Percentiles rank a stretch among this genome's conserved stretches.
Evolutionary conservation across 2,888 invertebrate species (phyloP).

Genomic region (Eupithecia vulgata): DNA sequence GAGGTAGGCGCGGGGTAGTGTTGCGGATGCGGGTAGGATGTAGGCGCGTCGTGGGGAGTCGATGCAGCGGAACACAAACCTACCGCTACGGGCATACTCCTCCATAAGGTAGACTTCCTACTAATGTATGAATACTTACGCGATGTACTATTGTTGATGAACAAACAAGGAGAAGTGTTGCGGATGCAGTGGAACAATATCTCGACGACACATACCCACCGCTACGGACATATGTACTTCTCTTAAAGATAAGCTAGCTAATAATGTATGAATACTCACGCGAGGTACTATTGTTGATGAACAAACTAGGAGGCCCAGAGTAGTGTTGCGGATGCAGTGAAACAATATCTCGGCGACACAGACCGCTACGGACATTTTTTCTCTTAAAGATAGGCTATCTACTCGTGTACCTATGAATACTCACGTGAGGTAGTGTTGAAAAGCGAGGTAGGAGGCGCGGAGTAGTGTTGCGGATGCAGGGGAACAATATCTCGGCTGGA

Average conservation of each 20-base stretch:
- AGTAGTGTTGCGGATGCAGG: no score
- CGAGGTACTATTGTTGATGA: conserved; percentile 90
- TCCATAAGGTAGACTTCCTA: conserved; percentile 60
- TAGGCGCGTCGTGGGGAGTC: conserved; percentile 92
- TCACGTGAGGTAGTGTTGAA: conserved; percentile 91
- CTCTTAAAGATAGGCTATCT: no score
- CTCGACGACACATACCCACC: conserved; percentile 85
- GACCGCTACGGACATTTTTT: not conserved
- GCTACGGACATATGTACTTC: conserved; percentile 91
- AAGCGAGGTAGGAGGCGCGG: conserved; percentile 85
- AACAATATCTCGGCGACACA: no score
- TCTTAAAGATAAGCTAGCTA: conserved; percentile 91
- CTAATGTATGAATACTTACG: conserved; percentile 82
- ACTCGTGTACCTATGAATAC: no score
- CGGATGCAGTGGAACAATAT: conserved; percentile 86
- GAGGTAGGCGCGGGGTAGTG: conserved; percentile 30
- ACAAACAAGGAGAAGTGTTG: no score
- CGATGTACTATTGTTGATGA: no score
- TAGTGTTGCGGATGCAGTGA: no score
- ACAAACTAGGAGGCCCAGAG: conserved; percentile 86
- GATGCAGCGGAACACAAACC: conserved; percentile 86
- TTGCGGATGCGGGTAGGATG: conserved; percentile 52
- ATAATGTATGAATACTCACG: conserved; percentile 85
- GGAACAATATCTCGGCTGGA: no score
- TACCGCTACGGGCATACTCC: not conserved